Conservation (phyloP, 2,113 vertebrate genomes). For the Lophura nycthemera region DNA sequence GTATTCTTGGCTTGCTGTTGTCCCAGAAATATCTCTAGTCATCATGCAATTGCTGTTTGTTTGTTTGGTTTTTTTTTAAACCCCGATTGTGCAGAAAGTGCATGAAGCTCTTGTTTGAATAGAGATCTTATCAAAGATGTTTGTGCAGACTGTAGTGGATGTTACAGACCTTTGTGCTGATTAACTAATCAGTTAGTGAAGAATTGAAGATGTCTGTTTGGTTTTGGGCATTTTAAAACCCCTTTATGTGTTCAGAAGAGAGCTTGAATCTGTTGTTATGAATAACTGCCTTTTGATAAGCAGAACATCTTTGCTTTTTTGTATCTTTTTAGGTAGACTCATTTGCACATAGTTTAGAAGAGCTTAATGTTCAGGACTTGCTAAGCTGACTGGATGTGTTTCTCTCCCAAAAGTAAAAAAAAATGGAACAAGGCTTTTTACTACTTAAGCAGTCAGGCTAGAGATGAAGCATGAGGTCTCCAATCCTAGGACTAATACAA, state of each 20-base stretch:
- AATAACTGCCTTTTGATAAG: not conserved
- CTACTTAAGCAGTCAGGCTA: not conserved
- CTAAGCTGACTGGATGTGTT: not conserved
- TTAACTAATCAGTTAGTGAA: not conserved
- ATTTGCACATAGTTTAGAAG: not conserved
- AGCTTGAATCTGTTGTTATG: not conserved
- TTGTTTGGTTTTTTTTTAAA: not conserved
- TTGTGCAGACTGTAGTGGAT: not conserved
- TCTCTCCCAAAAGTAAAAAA: not conserved
- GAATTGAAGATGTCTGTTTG: not conserved
- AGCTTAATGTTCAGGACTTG: not conserved
- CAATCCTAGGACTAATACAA: not conserved
- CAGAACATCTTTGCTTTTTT: not conserved
- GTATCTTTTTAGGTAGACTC: not conserved
- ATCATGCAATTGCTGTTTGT: not conserved
- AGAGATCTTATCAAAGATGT: not conserved
- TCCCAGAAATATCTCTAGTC: not conserved
- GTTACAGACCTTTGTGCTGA: not conserved
- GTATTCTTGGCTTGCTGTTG: not conserved
- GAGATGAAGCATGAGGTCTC: not conserved
- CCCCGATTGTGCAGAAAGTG: not conserved
- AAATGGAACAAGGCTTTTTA: not conserved
- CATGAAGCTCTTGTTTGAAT: not conserved
- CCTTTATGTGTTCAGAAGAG: not conserved
- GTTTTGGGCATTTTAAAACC: not conserved